phyloP scores from a whole-genome alignment of 2,797 vertebrate species.

The Enteromius afrohamiltoni region DNA sequence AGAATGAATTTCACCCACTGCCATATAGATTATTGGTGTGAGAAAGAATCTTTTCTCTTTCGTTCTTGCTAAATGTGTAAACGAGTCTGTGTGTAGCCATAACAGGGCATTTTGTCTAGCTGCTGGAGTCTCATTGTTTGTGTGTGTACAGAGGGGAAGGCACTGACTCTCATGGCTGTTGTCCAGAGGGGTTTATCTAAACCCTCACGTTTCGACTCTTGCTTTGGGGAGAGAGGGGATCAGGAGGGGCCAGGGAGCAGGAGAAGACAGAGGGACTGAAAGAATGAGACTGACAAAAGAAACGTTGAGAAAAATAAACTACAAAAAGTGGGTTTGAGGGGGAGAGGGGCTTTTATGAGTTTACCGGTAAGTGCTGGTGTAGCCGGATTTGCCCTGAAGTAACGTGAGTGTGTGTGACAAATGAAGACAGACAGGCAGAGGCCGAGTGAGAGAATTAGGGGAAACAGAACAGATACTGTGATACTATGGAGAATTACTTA shows the following conservation, averaged over 20 bases:
- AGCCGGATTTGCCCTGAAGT: conserved; percentile 9
- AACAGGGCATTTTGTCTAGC: conserved; percentile 30
- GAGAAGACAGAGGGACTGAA: conserved; percentile 31
- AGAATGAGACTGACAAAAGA: conserved; percentile 45
- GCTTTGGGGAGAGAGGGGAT: conserved; percentile 34
- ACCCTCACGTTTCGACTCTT: conserved; percentile 41
- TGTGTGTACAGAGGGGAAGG: conserved; percentile 23
- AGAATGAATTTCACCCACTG: conserved; percentile 46
- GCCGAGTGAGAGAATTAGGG: conserved; percentile 17
- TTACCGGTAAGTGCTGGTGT: conserved; percentile 24
- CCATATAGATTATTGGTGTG: conserved; percentile 45
- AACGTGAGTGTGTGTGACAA: conserved; percentile 34
- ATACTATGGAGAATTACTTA: conserved; percentile 15
- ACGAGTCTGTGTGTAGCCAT: conserved; percentile 16
- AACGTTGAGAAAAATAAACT: conserved; percentile 38
- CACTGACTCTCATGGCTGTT: conserved; percentile 35
- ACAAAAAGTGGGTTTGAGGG: conserved; percentile 13
- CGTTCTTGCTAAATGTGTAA: conserved; percentile 12
- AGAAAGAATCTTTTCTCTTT: conserved; percentile 18
- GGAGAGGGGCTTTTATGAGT: conserved; percentile 33
- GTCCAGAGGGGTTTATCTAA: conserved; percentile 39
- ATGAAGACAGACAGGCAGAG: conserved; percentile 18
- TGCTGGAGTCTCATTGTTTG: conserved; percentile 43
- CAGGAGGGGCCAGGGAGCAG: conserved; percentile 40
- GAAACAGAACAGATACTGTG: conserved; percentile 2